Evolutionary conservation across 2,888 invertebrate genomes (phyloP), one percentile per base, ranked within the genome.

Genomic region (Aporophyla lueneburgensis): DNA sequence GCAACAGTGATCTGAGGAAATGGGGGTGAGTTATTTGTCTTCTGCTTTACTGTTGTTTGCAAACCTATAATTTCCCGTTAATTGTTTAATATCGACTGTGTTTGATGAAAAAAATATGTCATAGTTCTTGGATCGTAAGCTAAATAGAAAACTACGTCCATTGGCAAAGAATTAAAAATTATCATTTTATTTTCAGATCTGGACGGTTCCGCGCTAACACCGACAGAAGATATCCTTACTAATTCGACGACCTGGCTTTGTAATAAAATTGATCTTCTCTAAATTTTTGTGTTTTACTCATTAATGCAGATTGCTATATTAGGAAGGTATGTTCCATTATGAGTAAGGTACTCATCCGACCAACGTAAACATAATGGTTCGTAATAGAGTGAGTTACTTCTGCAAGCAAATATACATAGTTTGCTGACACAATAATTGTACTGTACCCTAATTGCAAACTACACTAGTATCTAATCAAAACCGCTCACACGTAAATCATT

Each of bases 1-100:
- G 95, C 61, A 94, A 93, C 71, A 89, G 78, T 65, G 78, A 89
- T 40, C 81, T 94, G 40, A 88, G 68, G 7, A 94, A 94, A 77
- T 49, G 71, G 19, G 94, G 93, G 94, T 94, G 77, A 88, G 91
- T 87, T 6, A 62, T 53, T 51, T 16, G 51, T 67, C 77, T 7
- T 40, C 19, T 84, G 46, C 66, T 33, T 16, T 27, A 40, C 19
- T 33, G 2, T 5, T 33, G 1, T 46, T 46, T 21, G 21, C 16
- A 46, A 33, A 19, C 5, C 19, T 53, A 33, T 27, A n/a, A 21
- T 24, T 7, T n/a, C 0, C 5, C 16, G 33, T 70, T 10, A 19
- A n/a, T n/a, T 10, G 33, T 49, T n/a, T 7, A 14, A 14, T n/a
- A 46, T 16, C 16, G 5, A 46, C 12, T 62, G 0, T 33, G 1